Conservation (phyloP, 2,113 vertebrate species). For the Aptenodytes patagonicus region DNA sequence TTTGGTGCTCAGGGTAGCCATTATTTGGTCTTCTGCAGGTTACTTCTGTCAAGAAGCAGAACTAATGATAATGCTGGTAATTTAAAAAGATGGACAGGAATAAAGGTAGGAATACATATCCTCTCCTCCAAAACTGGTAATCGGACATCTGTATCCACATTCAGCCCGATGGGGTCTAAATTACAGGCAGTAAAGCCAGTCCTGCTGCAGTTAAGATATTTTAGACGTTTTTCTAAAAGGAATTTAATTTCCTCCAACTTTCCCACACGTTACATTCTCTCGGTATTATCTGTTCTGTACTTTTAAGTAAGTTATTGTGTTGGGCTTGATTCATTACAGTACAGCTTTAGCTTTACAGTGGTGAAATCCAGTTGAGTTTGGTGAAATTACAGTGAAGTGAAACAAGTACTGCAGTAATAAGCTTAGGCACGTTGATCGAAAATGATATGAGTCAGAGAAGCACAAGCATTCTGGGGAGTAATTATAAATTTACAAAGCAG, state of each 20-base stretch:
- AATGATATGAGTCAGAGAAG: neutral
- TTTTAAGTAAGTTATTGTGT: neutral
- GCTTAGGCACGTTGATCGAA: neutral
- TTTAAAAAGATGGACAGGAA: neutral
- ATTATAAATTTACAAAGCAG: slow-evolving; percentile 36
- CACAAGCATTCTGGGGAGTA: neutral
- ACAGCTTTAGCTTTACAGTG: neutral
- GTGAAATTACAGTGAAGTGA: neutral
- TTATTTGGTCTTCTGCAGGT: neutral
- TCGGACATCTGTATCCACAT: rapidly evolving
- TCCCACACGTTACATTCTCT: neutral
- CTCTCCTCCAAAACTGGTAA: neutral
- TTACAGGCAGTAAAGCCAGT: neutral
- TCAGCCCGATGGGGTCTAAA: neutral
- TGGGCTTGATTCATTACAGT: neutral
- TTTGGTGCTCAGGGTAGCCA: neutral
- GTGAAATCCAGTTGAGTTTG: neutral
- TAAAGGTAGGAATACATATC: neutral
- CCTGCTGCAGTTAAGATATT: neutral
- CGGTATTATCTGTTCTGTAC: neutral
- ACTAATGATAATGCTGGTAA: neutral
- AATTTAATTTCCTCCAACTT: neutral
- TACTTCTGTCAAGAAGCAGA: neutral
- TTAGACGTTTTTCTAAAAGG: neutral
- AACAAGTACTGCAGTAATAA: neutral